Evolutionary conservation across 2,888 invertebrate species (phyloP).

Genomic region (Kryphioiulus occultus): DNA sequence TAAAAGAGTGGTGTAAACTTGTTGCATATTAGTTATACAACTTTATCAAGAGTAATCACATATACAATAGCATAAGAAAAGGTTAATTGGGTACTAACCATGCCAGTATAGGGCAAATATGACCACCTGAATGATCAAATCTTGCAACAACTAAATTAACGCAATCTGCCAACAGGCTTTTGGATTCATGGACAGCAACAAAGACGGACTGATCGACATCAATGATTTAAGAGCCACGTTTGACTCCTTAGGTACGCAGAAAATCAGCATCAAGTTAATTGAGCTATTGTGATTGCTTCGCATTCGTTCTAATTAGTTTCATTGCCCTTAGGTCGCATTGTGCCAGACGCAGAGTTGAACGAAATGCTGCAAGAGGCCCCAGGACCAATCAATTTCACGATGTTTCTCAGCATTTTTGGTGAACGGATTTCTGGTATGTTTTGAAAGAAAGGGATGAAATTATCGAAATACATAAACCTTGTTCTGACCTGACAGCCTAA

Average conservation of each 20-base stretch:
- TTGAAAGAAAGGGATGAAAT: background rate
- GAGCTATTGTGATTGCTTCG: background rate
- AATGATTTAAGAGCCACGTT: conserved; percentile 89
- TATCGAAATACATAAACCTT: background rate
- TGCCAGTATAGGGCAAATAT: too few relatives aligned
- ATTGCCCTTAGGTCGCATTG: conserved; percentile 71
- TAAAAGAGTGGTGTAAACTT: too few relatives aligned
- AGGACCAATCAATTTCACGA: conserved; percentile 95
- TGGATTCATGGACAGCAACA: conserved; percentile 95
- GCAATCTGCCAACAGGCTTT: conserved; percentile 72
- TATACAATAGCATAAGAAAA: too few relatives aligned
- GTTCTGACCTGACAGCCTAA: background rate
- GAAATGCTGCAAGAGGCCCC: conserved; percentile 86
- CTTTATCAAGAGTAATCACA: too few relatives aligned
- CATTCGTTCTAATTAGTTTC: background rate
- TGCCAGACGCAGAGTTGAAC: conserved; percentile 88
- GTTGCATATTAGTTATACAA: too few relatives aligned
- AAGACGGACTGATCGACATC: conserved; percentile 85
- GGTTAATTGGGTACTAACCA: too few relatives aligned
- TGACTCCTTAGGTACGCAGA: conserved; percentile 75
- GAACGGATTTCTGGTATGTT: conserved; percentile 80
- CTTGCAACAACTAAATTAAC: background rate
- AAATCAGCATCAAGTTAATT: background rate
- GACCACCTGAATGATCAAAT: background rate
- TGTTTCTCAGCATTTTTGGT: conserved; percentile 89